Percentiles rank a stretch among this genome's conserved stretches.
Evolutionary conservation across 2,888 invertebrate genomes (phyloP).

Genomic region (Nemapogon koenigi): DNA sequence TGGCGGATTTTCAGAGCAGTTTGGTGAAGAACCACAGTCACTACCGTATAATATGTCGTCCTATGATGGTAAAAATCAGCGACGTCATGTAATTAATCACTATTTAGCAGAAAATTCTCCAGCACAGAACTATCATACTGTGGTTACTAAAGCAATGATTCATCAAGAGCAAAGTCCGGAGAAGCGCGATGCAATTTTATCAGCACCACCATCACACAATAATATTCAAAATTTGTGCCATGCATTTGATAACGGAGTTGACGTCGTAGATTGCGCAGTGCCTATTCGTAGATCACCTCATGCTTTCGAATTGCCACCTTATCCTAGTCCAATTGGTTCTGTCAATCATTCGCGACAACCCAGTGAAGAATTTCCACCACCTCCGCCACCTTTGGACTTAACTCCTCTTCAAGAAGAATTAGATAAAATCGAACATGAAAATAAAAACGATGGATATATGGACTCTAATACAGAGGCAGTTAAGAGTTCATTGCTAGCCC

Average conservation of each 20-base stretch:
- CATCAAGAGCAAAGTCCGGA: conserved; percentile 81
- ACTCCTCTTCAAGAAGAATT: conserved; percentile 69
- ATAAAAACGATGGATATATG: conserved; percentile 34
- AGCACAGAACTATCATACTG: conserved; percentile 65
- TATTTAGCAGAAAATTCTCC: conserved; percentile 32
- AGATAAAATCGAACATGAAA: conserved; percentile 32
- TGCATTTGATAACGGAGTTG: conserved; percentile 57
- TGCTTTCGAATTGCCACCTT: conserved; percentile 75
- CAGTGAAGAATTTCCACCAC: conserved; percentile 89
- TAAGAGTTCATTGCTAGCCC: conserved; percentile 61
- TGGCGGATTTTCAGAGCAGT: conserved; percentile 57
- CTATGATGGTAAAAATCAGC: conserved; percentile 37
- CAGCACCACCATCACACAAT: conserved; percentile 29
- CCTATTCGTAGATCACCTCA: conserved; percentile 42
- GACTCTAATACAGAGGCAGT: too few species aligned
- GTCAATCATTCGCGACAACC: conserved; percentile 83
- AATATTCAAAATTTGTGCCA: conserved; percentile 45
- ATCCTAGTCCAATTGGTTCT: conserved; percentile 79
- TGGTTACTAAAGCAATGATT: conserved; percentile 86
- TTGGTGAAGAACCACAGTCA: conserved; percentile 66
- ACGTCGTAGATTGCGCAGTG: conserved; percentile 70
- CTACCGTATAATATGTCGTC: conserved; percentile 64
- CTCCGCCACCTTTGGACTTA: conserved; percentile 80
- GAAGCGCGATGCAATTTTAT: conserved; percentile 46
- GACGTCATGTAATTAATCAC: conserved; percentile 31